Evolutionary conservation across 1,140 invertebrate genomes (phyloP).

Genomic region (Hermatobates lingyangjiaoensis): DNA sequence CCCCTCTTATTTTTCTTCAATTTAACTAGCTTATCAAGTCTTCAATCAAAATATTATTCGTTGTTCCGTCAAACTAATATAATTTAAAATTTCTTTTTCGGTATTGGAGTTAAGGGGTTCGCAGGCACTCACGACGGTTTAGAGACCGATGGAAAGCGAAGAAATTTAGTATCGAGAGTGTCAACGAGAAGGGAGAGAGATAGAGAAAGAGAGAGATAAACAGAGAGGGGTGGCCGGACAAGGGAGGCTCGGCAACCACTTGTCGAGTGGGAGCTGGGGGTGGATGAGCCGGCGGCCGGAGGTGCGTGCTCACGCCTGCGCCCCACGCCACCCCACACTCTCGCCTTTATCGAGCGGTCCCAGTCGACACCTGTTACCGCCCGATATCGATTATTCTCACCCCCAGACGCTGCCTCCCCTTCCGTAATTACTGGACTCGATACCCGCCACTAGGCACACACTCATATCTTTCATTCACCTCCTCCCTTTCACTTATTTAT

Average conservation of each 20-base stretch:
- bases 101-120: too few species aligned
- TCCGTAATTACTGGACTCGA: neutral
- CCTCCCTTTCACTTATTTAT: too few species aligned
- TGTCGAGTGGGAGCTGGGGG: slow-evolving; percentile 8
- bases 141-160: too few species aligned
- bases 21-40: too few species aligned
- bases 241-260: slow-evolving; percentile 9
- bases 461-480: too few species aligned
- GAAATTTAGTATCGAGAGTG: neutral
- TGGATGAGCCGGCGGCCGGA: slow-evolving; percentile 4
- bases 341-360: slow-evolving; percentile 11
- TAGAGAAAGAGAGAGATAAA: slow-evolving; percentile 5
- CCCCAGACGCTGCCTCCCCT: neutral
- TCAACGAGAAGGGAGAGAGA: neutral
- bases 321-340: neutral
- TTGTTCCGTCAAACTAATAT: slow-evolving; percentile 6
- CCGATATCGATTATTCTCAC: neutral
- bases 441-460: too few species aligned
- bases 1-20: too few species aligned
- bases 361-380: slow-evolving; percentile 21
- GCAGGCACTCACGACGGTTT: too few species aligned
- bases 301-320: slow-evolving; percentile 5
- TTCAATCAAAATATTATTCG: slow-evolving; percentile 3
- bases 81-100: neutral
- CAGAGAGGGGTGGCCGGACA: slow-evolving; percentile 8